Base-by-base conservation (phyloP, 2,888 invertebrate genomes). In the Agrochola lota region DNA sequence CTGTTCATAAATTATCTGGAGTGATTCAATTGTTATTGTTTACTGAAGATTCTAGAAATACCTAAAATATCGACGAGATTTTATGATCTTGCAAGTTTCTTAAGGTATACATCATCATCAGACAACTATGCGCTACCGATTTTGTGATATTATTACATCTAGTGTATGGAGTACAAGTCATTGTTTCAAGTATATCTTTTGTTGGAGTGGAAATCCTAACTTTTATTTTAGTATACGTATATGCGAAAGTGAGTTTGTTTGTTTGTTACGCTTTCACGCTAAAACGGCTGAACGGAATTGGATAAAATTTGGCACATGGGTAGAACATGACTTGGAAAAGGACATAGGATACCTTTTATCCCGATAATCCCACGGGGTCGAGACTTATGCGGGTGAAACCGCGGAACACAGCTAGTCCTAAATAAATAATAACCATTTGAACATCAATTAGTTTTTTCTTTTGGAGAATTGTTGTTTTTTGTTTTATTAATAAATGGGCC, bases 1-100 rank as follows among this genome's bases (percentile, higher is more conserved):
- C 85, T 62, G 71, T 67, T 62, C 9, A 60, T 74, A 77, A 84
- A 84, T 49, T 49, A 49, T 71, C 60, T 60, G 49, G 63, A 64
- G 35, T 84, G n/a, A 84, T 55, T 67, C 71, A 35, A 63, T 67
- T 43, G 62, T 11, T 73, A 63, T 59, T 73, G 78, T 57, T 80
- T 80, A 20, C 23, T 63, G 26, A 40, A 80, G 17, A 30, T 71
- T 46, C 35, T 55, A 40, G 55, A 80, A 62, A 55, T 6, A 77
- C n/a, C 2, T 6, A 17, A 78, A 40, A 49, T 2, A 12, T 30
- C 1, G 2, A 12, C 30, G 9, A 30, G 0, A 20, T 59, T 74
- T 74, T 74, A 57, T 57, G 12, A n/a, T 43, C 9, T 43, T 30
- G 6, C 8, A 57, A 57, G 3, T 30, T 49, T 35, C 35, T 0